Percentiles rank a stretch among this genome's conserved stretches.
These are phyloP conservation scores for Urechis unicinctus DNA, from an alignment of 2,888 invertebrate genomes.

Conservation along the genomic window DNA sequence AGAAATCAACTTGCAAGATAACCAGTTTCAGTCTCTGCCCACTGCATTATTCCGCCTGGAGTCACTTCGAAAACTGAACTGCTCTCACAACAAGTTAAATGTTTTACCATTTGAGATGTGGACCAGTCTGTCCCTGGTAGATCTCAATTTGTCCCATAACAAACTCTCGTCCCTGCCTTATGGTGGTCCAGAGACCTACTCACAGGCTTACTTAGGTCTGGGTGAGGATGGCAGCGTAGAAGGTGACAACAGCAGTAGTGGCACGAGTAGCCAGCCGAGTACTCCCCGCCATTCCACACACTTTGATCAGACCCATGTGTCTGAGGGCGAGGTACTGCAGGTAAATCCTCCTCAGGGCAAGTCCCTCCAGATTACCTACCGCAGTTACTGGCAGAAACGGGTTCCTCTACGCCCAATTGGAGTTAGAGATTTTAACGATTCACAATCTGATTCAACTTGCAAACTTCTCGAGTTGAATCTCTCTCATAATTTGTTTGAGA, in stretches of 20 bases:
- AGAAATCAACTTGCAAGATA: conserved; percentile 75
- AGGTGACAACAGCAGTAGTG: neutral
- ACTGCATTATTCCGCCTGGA: conserved; percentile 75
- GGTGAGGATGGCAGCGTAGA: neutral
- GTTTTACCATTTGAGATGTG: conserved; percentile 77
- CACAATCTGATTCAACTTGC: neutral
- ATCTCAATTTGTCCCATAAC: conserved; percentile 84
- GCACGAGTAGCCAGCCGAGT: neutral
- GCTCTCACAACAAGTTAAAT: conserved; percentile 89
- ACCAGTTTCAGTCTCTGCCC: conserved; percentile 79
- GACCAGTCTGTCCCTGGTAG: conserved; percentile 77
- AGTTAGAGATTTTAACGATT: neutral
- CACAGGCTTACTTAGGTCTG: no score
- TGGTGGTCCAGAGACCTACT: neutral
- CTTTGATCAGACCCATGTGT: no score
- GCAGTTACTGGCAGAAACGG: conserved; percentile 15
- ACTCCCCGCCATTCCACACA: neutral
- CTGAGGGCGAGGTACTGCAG: neutral
- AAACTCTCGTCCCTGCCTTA: conserved; percentile 66
- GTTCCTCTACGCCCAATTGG: conserved; percentile 7
- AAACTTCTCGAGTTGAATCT: conserved; percentile 63
- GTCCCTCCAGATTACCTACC: neutral
- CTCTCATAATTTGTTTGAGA: conserved; percentile 82
- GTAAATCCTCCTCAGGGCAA: neutral
- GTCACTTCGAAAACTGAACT: conserved; percentile 71